Percentiles rank a stretch among this genome's conserved stretches.
Conservation (phyloP, 2,888 invertebrate genomes). For the Synergus umbraculus region DNA sequence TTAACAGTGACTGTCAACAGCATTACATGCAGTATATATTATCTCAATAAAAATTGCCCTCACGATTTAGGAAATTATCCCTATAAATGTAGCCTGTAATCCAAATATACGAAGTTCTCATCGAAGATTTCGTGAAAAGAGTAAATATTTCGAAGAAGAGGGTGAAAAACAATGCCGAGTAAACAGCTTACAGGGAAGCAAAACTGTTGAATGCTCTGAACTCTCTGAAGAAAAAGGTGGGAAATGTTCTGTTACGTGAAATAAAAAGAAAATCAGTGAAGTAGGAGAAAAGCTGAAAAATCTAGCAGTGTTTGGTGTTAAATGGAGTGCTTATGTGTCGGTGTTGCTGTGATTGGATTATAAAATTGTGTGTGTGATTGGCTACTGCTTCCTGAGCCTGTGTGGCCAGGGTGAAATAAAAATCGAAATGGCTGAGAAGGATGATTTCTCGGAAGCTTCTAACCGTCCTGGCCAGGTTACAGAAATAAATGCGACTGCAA, state of each 20-base stretch:
- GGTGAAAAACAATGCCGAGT: conserved; percentile 7
- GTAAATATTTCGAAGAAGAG: not conserved
- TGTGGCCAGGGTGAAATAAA: conserved; percentile 56
- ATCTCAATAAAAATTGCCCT: not conserved
- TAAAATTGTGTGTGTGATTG: conserved; percentile 64
- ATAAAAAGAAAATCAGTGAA: not conserved
- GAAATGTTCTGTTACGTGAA: conserved; percentile 11
- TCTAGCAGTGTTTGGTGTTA: not conserved
- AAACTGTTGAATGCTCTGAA: not conserved
- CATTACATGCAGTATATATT: not conserved
- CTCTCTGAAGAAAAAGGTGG: not conserved
- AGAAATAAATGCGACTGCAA: conserved; percentile 43
- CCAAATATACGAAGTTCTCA: not conserved
- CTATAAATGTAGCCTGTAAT: conserved; percentile 14
- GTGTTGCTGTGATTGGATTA: not conserved
- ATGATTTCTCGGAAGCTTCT: conserved; percentile 52
- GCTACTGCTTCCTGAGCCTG: conserved; percentile 64
- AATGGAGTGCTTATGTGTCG: not conserved
- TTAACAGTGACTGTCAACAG: not conserved
- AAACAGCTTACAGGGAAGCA: not conserved
- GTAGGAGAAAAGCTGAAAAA: not conserved
- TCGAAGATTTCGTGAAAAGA: not conserved
- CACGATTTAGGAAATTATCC: conserved; percentile 13
- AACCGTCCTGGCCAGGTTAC: conserved; percentile 21
- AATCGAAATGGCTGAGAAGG: conserved; percentile 65